These are phyloP conservation scores for Aphelocoma coerulescens DNA, from an alignment of 2,113 vertebrate species.

Conservation along the genomic window DNA sequence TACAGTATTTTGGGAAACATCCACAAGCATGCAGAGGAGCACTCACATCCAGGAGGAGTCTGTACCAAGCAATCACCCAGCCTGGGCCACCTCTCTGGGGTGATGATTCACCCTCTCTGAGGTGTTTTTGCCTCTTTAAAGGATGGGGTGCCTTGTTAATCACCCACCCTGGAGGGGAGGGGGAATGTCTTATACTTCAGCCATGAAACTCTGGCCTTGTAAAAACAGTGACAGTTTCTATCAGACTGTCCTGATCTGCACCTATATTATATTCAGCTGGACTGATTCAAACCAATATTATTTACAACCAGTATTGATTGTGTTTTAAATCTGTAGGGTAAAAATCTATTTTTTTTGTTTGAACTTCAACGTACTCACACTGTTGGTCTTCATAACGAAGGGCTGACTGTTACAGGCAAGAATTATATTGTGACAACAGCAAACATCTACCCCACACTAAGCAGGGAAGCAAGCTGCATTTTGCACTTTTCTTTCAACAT, in stretches of 20 bases:
- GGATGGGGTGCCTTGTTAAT: not conserved
- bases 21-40: not conserved
- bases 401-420: not conserved
- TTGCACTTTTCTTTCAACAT: not conserved
- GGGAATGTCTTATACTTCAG: not conserved
- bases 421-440: not conserved
- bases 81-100: not conserved
- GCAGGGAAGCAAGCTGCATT: not conserved
- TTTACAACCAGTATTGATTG: not conserved
- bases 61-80: not conserved
- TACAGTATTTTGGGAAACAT: not conserved
- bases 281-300: not conserved
- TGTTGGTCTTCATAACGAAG: not conserved
- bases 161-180: not conserved
- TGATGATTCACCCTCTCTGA: not conserved
- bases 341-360: not conserved
- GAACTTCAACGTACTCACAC: not conserved
- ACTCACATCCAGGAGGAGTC: not conserved
- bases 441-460: not conserved
- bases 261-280: not conserved
- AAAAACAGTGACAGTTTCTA: not conserved
- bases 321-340: not conserved
- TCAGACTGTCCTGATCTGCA: not conserved
- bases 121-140: not conserved
- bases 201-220: not conserved